Evolutionary conservation across 2,888 invertebrate species (phyloP), one percentile per base, ranked within the genome.

Genomic region (Perithous albicinctus): DNA sequence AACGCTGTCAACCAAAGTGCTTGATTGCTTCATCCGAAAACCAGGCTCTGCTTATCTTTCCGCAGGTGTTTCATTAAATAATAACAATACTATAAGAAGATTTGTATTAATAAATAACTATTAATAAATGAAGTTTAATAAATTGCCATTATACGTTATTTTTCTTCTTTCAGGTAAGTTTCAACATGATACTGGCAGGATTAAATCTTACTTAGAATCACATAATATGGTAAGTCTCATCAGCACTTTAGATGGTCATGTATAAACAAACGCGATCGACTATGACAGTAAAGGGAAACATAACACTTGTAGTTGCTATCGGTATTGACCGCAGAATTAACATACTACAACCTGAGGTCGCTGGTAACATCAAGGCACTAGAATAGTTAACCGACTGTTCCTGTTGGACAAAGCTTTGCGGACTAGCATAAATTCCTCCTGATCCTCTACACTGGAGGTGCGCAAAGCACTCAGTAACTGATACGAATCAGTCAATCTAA

Each of bases 341-440:
- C 54, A 72, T 35, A 38, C 46, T 18, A 18, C 35, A 8, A 35
- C 46, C 23, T 32, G 18, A 46, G 29, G 18, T 48, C 35, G 10
- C 18, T 32, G 46, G 46, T 76, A n/a, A 76, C 32, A 72, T 80
- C 59, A 51, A 64, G 56, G 38, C 29, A 73, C 64, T 20, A 46
- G 72, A 78, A 73, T 59, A 43, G 56, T 32, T 67, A 35, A 61
- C 46, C 26, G 54, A 6, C 29, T 46, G 72, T 59, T 56, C 66
- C 66, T 67, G 67, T 73, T 67, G 41, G 67, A 63, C 73, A 43
- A 73, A 81, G 73, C 81, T 77, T 56, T 63, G 73, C 38, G 29
- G 73, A 46, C 73, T 61, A 63, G 61, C 61, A 63, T 73, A 73
- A 63, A 81, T 81, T 77, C 77, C 79, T 51, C 18, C 54, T 73